These are phyloP conservation scores for Nymphalis urticae DNA, from an alignment of 2,888 invertebrate species.

Conservation along the genomic window DNA sequence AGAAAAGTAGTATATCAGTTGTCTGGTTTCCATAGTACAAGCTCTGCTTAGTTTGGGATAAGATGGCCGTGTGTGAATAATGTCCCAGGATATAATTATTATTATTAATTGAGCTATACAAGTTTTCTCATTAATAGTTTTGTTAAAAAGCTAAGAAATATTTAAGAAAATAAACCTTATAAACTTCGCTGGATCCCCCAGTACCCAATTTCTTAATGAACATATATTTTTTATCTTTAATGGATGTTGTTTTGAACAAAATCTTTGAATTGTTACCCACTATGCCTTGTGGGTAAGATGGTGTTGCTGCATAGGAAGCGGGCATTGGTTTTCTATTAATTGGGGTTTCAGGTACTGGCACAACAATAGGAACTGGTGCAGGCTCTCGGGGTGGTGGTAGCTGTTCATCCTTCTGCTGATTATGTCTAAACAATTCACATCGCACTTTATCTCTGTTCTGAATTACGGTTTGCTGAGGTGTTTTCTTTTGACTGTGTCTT, in stretches of 20 bases:
- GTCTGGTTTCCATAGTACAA: too few relatives aligned
- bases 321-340: constrained; percentile 58
- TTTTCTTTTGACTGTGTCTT: constrained; percentile 58
- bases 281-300: constrained; percentile 69
- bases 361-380: constrained; percentile 15
- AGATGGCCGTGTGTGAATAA: too few relatives aligned
- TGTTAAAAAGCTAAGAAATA: too few relatives aligned
- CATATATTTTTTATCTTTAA: constrained; percentile 88
- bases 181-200: constrained; percentile 96
- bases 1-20: too few relatives aligned
- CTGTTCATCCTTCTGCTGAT: constrained; percentile 47
- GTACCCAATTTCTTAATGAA: constrained; percentile 89
- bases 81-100: too few relatives aligned
- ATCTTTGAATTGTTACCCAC: constrained; percentile 59
- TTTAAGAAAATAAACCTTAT: constrained; percentile 61
- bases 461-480: constrained; percentile 50
- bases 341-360: constrained; percentile 62
- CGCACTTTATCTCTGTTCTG: constrained; percentile 67
- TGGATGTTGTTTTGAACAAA: constrained; percentile 77
- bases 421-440: constrained; percentile 63
- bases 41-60: too few relatives aligned
- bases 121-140: too few relatives aligned
- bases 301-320: constrained; percentile 63
- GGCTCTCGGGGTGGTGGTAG: constrained; percentile 25
- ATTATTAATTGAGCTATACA: too few relatives aligned